Percentiles rank a stretch among this genome's conserved stretches.
These are phyloP conservation scores for Adoxophyes honmai DNA, from an alignment of 1,140 invertebrate species.

Conservation along the genomic window DNA sequence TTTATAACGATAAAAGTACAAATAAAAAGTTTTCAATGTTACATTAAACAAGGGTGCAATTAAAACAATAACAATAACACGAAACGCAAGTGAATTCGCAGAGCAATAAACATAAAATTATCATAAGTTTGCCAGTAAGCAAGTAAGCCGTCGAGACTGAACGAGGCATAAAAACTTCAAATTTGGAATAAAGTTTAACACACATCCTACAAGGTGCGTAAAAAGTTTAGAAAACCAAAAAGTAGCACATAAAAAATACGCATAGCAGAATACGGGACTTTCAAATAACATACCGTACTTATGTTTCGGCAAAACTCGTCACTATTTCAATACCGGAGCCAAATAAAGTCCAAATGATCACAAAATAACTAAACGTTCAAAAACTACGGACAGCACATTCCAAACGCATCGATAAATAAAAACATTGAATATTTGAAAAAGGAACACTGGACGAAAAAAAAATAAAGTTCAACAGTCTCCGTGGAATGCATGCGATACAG, in stretches of 20 bases:
- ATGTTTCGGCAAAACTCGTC: conserved; percentile 61
- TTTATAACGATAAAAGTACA: no score
- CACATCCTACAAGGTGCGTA: no score
- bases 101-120: not conserved
- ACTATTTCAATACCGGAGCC: conserved; percentile 23
- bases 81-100: not conserved
- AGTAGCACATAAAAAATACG: conserved; percentile 15
- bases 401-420: conserved; percentile 37
- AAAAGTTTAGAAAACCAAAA: no score
- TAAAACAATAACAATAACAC: no score
- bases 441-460: conserved; percentile 61
- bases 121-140: not conserved
- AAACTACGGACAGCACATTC: conserved; percentile 23
- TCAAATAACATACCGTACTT: conserved; percentile 50
- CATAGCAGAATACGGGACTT: not conserved
- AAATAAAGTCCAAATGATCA: conserved; percentile 40
- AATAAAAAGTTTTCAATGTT: no score
- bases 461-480: conserved; percentile 70
- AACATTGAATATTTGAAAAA: conserved; percentile 61
- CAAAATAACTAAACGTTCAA: conserved; percentile 33
- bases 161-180: not conserved
- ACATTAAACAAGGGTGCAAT: no score
- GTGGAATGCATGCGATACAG: conserved; percentile 71
- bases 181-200: not conserved
- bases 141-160: not conserved